These are phyloP conservation scores for Furnarius figulus DNA, from an alignment of 2,113 vertebrate genomes.

Conservation along the genomic window DNA sequence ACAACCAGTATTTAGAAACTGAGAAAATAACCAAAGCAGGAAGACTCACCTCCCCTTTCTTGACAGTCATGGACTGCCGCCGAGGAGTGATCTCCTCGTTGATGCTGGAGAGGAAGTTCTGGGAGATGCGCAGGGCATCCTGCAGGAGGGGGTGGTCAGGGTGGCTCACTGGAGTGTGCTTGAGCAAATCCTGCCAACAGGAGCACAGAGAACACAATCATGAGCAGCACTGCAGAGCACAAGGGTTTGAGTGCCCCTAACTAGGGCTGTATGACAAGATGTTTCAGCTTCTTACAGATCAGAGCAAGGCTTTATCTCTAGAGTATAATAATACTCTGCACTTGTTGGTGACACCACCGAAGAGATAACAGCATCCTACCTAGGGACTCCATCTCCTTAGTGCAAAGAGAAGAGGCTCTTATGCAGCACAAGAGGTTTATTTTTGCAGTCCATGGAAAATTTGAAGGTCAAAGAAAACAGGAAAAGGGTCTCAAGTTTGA, in stretches of 20 bases:
- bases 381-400: neutral
- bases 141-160: constrained; percentile 86
- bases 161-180: constrained; percentile 89
- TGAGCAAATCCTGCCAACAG: constrained; percentile 86
- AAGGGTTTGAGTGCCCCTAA: neutral
- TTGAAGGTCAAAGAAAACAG: neutral
- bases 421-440: neutral
- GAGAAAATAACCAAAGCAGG: neutral
- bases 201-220: neutral
- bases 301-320: neutral
- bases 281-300: neutral
- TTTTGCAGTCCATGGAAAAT: neutral
- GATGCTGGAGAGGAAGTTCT: constrained; percentile 95
- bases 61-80: constrained; percentile 92
- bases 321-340: neutral
- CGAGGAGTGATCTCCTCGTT: constrained; percentile 95
- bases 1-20: neutral
- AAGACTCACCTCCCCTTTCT: constrained; percentile 91
- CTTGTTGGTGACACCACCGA: neutral
- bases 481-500: neutral
- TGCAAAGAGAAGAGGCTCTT: neutral
- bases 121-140: constrained; percentile 94
- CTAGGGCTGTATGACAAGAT: neutral
- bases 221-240: neutral
- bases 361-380: neutral